Base-by-base conservation (phyloP, 2,113 vertebrate species). In the Podiceps cristatus region DNA sequence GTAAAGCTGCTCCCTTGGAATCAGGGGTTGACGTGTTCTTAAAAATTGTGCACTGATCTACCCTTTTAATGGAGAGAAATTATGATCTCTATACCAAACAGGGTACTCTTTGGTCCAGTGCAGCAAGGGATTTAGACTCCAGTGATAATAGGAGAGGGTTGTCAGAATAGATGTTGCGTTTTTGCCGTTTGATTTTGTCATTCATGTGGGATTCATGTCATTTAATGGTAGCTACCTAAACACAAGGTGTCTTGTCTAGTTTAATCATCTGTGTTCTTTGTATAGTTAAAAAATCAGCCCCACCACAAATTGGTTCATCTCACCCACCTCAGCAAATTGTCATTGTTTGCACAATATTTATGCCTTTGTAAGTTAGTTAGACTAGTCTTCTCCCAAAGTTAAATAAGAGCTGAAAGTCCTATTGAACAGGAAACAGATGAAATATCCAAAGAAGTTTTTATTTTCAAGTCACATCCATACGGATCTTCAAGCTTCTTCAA, bases 251-350 rank as follows among this genome's bases (percentile, higher is more conserved):
- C 88, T 88, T 88, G 45, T 72, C 80, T 72, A 23, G 6, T 67
- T 91, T 56, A 93, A 87, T 96, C 22, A 53, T 91, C 68, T 40
- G 18, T 87, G 56, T 68, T 68, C 56, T 89, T 95, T 96, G 72
- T 76, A 94, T 72, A 91, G 44, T 31, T 78, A 64, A 78, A 35
- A 75, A 47, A 67, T 84, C 49, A 50, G 59, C 67, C 50, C 76
- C 50, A 52, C 47, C 25, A 16, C 12, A 75, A 75, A 49, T 35
- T 93, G 91, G 89, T 94, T 96, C 91, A 94, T 94, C 68, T 89
- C 86, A 67, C 56, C 66, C 69, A 95, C 73, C 66, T 82, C 77
- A 87, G 80, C 64, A 93, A 93, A 95, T 86, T 80, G 75, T 71
- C 77, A 77, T 71, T 86, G 62, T 87, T 77, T 96, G 71, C 74